A percentile compares a stretch with the other conserved stretches of the same genome.
Conservation (phyloP, 2,888 invertebrate genomes). For the Agriopis leucophaearia region DNA sequence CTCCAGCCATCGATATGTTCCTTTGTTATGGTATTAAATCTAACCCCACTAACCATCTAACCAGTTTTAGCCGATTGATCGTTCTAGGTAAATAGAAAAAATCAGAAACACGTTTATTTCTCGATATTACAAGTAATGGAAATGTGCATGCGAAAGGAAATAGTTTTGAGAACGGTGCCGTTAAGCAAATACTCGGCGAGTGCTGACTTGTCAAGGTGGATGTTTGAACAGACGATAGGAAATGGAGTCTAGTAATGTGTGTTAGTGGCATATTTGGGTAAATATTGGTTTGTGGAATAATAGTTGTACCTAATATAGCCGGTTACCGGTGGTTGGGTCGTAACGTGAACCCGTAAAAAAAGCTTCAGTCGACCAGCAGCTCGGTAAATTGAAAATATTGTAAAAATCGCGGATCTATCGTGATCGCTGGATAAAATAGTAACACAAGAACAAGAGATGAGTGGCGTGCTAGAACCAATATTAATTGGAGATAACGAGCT, state of each 20-base stretch:
- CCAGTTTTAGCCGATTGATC: not conserved
- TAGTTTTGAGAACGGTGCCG: slow-evolving; percentile 23
- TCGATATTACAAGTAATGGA: not conserved
- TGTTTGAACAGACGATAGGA: slow-evolving; percentile 27
- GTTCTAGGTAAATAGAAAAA: not conserved
- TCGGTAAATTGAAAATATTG: not conserved
- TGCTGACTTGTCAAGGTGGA: slow-evolving; percentile 17
- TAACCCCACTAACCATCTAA: too few species aligned
- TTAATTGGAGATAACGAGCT: too few species aligned
- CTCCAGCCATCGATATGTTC: too few species aligned
- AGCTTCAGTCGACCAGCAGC: not conserved
- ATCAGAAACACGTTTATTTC: not conserved
- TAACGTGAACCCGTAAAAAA: too few species aligned
- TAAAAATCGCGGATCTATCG: not conserved
- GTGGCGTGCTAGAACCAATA: too few species aligned
- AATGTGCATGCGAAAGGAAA: slow-evolving; percentile 25
- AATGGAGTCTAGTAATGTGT: slow-evolving; percentile 21
- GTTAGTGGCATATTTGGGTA: slow-evolving; percentile 1
- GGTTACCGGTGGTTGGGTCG: not conserved
- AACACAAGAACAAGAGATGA: too few species aligned
- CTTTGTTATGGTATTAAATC: too few species aligned
- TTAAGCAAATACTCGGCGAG: slow-evolving; percentile 22
- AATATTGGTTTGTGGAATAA: not conserved
- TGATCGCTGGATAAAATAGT: not conserved
- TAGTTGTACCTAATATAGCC: not conserved